Evolutionary conservation across 1,140 invertebrate genomes (phyloP).

Genomic region (Anastatus disparis): DNA sequence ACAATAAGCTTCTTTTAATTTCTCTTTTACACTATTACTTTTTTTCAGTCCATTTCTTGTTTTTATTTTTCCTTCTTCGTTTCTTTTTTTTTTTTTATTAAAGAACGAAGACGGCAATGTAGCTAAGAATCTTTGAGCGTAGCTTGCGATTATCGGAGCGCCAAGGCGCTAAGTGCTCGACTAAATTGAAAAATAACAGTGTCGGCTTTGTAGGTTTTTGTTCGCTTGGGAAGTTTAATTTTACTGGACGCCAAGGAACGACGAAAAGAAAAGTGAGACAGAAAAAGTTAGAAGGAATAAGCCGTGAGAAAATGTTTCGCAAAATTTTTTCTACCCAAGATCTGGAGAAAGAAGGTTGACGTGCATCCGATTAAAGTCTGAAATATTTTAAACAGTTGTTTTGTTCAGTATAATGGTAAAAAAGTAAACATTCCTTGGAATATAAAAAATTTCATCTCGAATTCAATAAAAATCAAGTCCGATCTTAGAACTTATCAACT

Average conservation of each 20-base stretch:
- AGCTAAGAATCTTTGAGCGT: constrained; percentile 22
- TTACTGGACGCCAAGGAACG: neutral
- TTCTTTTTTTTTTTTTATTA: neutral
- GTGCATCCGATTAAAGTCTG: constrained; percentile 11
- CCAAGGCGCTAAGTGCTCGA: constrained; percentile 29
- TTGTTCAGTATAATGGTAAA: too few species aligned
- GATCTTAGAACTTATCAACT: too few species aligned
- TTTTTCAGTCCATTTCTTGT: constrained; percentile 8
- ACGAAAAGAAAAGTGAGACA: too few species aligned
- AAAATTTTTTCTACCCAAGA: constrained; percentile 6
- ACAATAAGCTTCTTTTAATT: constrained; percentile 1
- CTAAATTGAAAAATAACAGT: constrained; percentile 43
- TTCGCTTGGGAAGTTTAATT: constrained; percentile 29
- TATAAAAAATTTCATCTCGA: too few species aligned
- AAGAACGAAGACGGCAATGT: neutral
- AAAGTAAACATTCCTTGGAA: too few species aligned
- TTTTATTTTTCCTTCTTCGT: neutral
- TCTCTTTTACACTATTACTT: neutral
- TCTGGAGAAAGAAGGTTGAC: neutral
- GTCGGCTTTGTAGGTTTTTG: constrained; percentile 10
- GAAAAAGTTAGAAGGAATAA: too few species aligned
- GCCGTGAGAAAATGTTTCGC: neutral
- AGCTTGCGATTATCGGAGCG: constrained; percentile 13
- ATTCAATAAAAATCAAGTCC: too few species aligned
- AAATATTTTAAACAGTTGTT: too few species aligned